Conservation (phyloP, 2,113 vertebrate genomes). For the Mus musculus region DNA sequence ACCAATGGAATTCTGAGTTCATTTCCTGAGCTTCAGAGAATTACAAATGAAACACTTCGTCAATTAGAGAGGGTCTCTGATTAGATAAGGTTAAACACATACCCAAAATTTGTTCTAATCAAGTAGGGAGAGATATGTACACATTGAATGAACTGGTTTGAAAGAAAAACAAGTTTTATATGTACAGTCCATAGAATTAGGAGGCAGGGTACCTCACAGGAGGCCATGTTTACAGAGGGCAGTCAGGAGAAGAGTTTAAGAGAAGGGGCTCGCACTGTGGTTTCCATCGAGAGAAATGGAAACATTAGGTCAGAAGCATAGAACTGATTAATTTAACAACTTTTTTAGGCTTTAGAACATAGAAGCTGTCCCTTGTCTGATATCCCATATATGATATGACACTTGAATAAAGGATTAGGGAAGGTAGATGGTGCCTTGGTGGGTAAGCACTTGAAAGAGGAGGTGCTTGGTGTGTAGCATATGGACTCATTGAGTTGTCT, state of each 20-base stretch:
- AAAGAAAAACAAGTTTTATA: not conserved
- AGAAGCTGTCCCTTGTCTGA: not conserved
- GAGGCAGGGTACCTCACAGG: not conserved
- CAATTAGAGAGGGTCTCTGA: not conserved
- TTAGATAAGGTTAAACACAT: not conserved
- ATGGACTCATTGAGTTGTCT: not conserved
- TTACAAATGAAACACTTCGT: not conserved
- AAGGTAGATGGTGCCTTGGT: not conserved
- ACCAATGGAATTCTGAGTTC: not conserved
- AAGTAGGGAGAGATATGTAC: not conserved
- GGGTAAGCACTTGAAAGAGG: not conserved
- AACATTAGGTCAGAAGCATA: not conserved
- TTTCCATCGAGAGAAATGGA: not conserved
- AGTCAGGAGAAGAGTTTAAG: not conserved
- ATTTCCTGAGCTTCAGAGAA: not conserved
- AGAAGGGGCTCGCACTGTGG: not conserved
- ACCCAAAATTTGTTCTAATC: not conserved
- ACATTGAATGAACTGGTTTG: not conserved
- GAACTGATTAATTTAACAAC: not conserved
- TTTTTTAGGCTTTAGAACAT: not conserved
- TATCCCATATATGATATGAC: not conserved
- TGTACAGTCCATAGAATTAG: not conserved
- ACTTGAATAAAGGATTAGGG: not conserved
- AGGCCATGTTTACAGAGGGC: not conserved
- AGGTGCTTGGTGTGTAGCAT: not conserved